phyloP scores from a whole-genome alignment of 1,140 invertebrate species.

The Campoletis sonorensis region DNA sequence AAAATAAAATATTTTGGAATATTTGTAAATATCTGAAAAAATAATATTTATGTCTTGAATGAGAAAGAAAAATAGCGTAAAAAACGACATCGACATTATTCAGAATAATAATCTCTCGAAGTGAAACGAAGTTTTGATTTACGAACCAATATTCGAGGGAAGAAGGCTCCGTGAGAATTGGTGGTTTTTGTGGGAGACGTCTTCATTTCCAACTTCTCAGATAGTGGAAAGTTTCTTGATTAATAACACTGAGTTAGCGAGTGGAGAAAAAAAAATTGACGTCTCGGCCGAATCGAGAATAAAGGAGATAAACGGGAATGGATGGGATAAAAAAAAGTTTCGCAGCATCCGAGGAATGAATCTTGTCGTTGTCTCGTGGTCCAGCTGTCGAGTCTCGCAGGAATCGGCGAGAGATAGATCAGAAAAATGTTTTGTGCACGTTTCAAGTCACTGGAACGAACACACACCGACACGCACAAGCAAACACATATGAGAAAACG shows the following conservation, averaged over 20 bases:
- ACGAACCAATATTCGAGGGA: neutral
- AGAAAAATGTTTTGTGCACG: neutral
- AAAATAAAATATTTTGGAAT: too few relatives aligned
- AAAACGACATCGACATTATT: too few relatives aligned
- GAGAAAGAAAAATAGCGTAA: neutral
- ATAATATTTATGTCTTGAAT: neutral
- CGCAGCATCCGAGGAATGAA: constrained; percentile 5
- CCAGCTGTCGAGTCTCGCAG: neutral
- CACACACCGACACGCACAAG: too few relatives aligned
- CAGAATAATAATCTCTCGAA: too few relatives aligned
- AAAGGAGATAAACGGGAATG: neutral
- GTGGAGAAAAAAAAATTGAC: too few relatives aligned
- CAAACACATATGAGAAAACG: neutral
- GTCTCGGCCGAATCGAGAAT: neutral
- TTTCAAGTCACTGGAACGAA: neutral
- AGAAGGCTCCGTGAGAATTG: neutral
- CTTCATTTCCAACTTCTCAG: neutral
- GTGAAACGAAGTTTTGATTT: neutral
- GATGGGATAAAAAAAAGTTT: neutral
- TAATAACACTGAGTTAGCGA: too few relatives aligned
- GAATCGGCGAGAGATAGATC: neutral
- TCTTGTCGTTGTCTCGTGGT: neutral
- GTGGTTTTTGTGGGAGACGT: neutral
- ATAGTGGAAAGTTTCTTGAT: too few relatives aligned
- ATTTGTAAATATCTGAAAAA: too few relatives aligned